Percentiles rank a stretch among this genome's conserved stretches.
Evolutionary conservation across 1,140 invertebrate genomes (phyloP).

Genomic region (Orius insidiosus): DNA sequence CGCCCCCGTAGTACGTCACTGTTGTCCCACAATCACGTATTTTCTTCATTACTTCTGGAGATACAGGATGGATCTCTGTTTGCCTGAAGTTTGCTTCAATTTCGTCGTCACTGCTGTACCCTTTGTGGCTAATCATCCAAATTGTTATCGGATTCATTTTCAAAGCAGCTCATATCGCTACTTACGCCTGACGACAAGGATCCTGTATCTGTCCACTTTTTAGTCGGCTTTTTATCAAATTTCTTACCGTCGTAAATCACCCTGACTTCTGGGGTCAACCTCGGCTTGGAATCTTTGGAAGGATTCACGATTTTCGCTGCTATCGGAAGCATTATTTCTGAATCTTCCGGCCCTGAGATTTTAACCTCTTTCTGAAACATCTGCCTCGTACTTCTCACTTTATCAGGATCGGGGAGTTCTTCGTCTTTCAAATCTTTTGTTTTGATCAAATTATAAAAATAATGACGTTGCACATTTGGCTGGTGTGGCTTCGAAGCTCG

Average conservation of each 20-base stretch:
- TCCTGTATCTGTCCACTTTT: constrained; percentile 27
- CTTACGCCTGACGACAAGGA: constrained; percentile 34
- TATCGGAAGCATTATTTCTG: constrained; percentile 14
- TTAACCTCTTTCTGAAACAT: constrained; percentile 46
- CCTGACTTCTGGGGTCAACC: constrained; percentile 17
- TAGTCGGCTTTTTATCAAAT: constrained; percentile 7
- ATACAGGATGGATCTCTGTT: constrained; percentile 22
- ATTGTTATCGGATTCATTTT: constrained; percentile 26
- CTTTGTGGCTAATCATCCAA: constrained; percentile 22
- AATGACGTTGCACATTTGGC: constrained; percentile 39
- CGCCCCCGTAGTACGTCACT: constrained; percentile 73
- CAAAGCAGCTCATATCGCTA: constrained; percentile 30
- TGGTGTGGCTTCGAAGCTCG: constrained; percentile 20
- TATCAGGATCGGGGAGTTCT: constrained; percentile 67
- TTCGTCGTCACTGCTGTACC: constrained; percentile 19
- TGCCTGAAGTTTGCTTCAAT: constrained; percentile 23
- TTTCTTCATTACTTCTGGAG: constrained; percentile 57
- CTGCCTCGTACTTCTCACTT: constrained; percentile 51
- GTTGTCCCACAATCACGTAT: constrained; percentile 66
- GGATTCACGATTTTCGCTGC: constrained; percentile 12
- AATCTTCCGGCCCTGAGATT: constrained; percentile 9
- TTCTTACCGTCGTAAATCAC: constrained; percentile 10
- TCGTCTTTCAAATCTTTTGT: constrained; percentile 71
- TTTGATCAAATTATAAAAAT: constrained; percentile 64
- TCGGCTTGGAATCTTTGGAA: neutral